Conservation (phyloP, 2,888 invertebrate genomes). For the Periphyllus acericola region DNA sequence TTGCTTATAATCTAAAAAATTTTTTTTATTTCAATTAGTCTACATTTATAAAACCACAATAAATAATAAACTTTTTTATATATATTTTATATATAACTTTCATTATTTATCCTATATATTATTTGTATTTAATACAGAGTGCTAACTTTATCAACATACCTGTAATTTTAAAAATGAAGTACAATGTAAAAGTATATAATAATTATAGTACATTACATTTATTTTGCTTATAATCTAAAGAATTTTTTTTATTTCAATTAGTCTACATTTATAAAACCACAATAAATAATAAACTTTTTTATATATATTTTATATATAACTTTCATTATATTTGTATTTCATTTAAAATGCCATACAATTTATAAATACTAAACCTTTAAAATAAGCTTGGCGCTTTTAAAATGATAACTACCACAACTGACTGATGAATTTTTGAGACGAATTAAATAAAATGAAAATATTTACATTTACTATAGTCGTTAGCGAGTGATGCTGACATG, state of each 20-base stretch:
- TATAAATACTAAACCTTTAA: neutral
- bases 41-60: neutral
- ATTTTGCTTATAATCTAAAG: neutral
- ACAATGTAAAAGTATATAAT: too few relatives aligned
- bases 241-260: neutral
- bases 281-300: neutral
- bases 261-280: neutral
- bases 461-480: conserved; percentile 38
- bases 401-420: conserved; percentile 10
- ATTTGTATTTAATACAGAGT: neutral
- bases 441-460: conserved; percentile 53
- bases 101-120: too few relatives aligned
- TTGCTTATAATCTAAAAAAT: neutral
- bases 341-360: neutral
- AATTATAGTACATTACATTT: too few relatives aligned
- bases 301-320: neutral
- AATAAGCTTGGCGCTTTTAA: neutral
- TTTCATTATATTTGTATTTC: neutral
- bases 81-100: neutral
- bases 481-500: conserved; percentile 30
- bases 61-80: neutral
- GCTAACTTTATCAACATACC: too few relatives aligned
- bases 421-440: conserved; percentile 32
- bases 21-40: neutral
- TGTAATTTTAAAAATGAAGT: too few relatives aligned